A percentile compares a stretch with the other conserved stretches of the same genome.
These are phyloP conservation scores for Coilia nasus DNA, from an alignment of 2,797 vertebrate species.

Conservation along the genomic window DNA sequence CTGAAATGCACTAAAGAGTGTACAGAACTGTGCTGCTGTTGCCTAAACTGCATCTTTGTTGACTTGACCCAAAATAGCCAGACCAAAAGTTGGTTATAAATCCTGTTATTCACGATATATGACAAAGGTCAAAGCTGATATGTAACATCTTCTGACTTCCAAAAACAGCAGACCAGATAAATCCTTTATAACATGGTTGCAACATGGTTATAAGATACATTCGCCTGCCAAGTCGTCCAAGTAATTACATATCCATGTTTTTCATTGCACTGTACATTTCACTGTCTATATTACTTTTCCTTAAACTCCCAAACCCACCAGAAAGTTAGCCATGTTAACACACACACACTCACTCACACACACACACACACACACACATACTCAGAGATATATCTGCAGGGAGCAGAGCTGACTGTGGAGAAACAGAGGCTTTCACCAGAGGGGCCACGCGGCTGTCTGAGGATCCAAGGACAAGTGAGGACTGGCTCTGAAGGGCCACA, in stretches of 20 bases:
- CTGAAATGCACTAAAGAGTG: no score
- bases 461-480: background rate
- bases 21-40: no score
- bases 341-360: no score
- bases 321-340: no score
- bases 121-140: background rate
- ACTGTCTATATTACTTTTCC: no score
- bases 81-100: background rate
- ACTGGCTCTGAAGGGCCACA: background rate
- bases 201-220: background rate
- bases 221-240: no score
- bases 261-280: no score
- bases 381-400: background rate
- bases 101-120: background rate
- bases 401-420: background rate
- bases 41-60: no score
- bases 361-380: background rate
- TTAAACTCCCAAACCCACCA: no score
- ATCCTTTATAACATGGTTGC: background rate
- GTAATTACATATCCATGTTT: no score
- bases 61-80: no score
- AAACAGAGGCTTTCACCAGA: background rate
- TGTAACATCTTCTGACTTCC: background rate
- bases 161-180: background rate
- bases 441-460: background rate